Base-by-base conservation (phyloP, 2,888 invertebrate species). In the Monopis laevigella region DNA sequence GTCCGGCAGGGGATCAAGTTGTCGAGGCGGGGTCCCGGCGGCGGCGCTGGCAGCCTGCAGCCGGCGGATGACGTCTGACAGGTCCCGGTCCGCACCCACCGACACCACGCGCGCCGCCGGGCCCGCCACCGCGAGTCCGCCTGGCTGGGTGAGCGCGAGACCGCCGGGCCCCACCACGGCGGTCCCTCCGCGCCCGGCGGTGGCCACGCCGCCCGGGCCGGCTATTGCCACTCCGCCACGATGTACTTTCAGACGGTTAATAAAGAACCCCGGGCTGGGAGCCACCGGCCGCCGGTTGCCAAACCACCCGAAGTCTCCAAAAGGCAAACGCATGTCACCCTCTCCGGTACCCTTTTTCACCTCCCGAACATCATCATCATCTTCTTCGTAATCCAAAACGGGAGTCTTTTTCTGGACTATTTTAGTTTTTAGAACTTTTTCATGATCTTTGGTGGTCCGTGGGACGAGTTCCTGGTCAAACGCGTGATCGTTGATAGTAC, bases 101-200 rank as follows among this genome's bases (percentile, higher is more conserved):
- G 89, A 86, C 41, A 90, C 80, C 6, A 91, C 84, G 51, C 86
- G 84, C 1, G 89, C 87, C 0, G 88, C 87, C 0, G 89, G 87
- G 0, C 90, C 91, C 1, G 89, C 90, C 7, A 91, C 88, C 2
- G 90, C 89, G 12, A 90, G 59, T 39, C 90, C 89, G 49, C 88
- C 85, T 1, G 89, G 89, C 58, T 88, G 88, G 1, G 89, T 90
- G 48, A 88, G 87, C 0, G 90, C 90, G 11, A 88, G 82, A 1
- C 90, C 90, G 27, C 89, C 89, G 0, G 91, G 90, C 0, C 91
- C 90, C 2, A 91, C 90, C 42, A 91, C 88, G 0, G 91, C 90
- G 0, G 90, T 89, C 3, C 91, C 91, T 5, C 90, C 91, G 54
- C 85, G 86, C 10, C 90, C 90, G 1, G 90, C 90, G 0, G 90